A percentile compares a stretch with the other conserved stretches of the same genome.
Conservation (phyloP, 2,888 invertebrate genomes). For the Listrodromus nycthemerus region DNA sequence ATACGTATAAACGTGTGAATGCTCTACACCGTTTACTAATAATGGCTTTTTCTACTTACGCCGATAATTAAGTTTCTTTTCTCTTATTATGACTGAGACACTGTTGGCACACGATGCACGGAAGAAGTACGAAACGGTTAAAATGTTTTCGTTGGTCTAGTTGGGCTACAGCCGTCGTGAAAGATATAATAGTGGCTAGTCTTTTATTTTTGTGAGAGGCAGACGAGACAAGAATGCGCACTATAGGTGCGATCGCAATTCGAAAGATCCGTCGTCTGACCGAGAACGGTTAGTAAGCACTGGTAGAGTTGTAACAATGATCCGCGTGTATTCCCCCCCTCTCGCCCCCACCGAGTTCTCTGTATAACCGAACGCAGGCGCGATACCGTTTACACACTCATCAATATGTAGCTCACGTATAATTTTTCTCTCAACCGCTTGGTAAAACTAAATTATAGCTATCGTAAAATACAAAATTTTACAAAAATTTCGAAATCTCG, state of each 20-base stretch:
- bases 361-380: constrained; percentile 43
- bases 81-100: not conserved
- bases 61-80: not conserved
- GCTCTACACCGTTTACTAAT: not conserved
- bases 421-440: not conserved
- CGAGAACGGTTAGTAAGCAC: constrained; percentile 35
- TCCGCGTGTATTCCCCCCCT: constrained; percentile 29
- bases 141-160: constrained; percentile 6
- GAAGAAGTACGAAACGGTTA: not conserved
- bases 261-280: constrained; percentile 36
- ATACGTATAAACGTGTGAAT: not conserved
- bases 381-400: constrained; percentile 7
- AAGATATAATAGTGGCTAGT: not conserved
- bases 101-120: not conserved
- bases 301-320: not conserved
- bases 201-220: not conserved
- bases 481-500: too few species aligned
- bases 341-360: not conserved
- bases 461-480: too few species aligned
- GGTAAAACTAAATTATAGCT: too few species aligned
- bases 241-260: constrained; percentile 20
- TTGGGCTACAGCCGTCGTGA: not conserved
- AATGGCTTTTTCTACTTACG: constrained; percentile 36
- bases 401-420: not conserved
- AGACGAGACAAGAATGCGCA: constrained; percentile 11